A percentile compares a stretch with the other conserved stretches of the same genome.
These are phyloP conservation scores for Lucifuga dentata DNA, from an alignment of 2,113 vertebrate species.

Conservation along the genomic window DNA sequence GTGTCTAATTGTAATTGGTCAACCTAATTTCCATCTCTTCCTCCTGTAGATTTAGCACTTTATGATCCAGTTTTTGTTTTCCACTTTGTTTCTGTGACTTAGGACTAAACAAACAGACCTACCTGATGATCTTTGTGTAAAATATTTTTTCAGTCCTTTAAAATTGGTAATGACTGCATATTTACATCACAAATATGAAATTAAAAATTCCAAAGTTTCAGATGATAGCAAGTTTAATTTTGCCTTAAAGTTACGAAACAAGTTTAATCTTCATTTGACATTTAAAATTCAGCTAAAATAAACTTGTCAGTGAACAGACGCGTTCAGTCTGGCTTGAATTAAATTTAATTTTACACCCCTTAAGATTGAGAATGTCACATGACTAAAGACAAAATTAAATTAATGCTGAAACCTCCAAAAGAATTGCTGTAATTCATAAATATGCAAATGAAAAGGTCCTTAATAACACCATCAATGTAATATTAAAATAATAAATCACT, in stretches of 20 bases:
- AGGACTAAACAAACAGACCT: no score
- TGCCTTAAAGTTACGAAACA: no score
- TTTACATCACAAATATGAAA: background rate
- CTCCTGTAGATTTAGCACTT: background rate
- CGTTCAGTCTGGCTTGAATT: background rate
- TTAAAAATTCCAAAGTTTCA: background rate
- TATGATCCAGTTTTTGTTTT: background rate
- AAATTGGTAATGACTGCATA: no score
- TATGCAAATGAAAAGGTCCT: background rate
- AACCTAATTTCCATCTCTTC: background rate
- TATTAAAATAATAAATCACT: background rate
- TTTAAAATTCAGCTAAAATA: background rate
- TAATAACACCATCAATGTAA: no score
- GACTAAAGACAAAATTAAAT: no score
- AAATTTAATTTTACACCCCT: background rate
- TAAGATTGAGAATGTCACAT: no score
- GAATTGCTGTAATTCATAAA: background rate
- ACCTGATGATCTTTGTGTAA: no score
- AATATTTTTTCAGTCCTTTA: no score
- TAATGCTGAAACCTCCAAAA: no score
- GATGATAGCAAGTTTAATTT: no score
- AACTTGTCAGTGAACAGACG: background rate
- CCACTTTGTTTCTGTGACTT: background rate
- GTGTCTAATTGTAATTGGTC: constrained; percentile 1
- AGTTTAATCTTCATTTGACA: background rate